Evolutionary conservation across 2,888 invertebrate genomes (phyloP).

Genomic region (Alloplasta piceator): DNA sequence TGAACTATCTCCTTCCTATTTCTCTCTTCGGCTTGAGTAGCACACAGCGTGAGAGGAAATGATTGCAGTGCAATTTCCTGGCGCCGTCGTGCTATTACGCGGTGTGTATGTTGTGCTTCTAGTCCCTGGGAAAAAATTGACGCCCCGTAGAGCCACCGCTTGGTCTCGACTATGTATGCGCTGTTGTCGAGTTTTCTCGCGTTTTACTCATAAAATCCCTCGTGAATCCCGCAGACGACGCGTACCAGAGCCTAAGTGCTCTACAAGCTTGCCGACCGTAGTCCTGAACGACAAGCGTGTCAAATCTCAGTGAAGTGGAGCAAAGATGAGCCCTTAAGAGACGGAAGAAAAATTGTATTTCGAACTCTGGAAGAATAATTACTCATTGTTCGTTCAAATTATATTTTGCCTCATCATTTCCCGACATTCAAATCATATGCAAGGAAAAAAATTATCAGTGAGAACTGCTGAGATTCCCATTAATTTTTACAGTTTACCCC

Average conservation of each 20-base stretch:
- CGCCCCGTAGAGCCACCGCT: conserved; percentile 47
- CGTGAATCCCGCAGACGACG: neutral
- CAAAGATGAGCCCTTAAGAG: too few relatives aligned
- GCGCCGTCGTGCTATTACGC: conserved; percentile 62
- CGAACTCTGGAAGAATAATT: too few relatives aligned
- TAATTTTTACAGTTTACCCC: too few relatives aligned
- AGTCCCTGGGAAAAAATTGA: conserved; percentile 64
- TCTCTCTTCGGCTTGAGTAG: conserved; percentile 20
- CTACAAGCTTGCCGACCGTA: neutral
- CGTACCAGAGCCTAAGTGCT: conserved; percentile 16
- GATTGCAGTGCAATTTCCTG: conserved; percentile 70
- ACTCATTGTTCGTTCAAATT: too few relatives aligned
- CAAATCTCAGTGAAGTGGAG: too few relatives aligned
- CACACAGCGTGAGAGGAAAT: conserved; percentile 62
- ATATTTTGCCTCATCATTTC: too few relatives aligned
- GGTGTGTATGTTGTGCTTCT: conserved; percentile 56
- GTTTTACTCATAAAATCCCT: conserved; percentile 22
- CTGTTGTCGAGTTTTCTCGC: conserved; percentile 25
- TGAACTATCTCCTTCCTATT: conserved; percentile 18
- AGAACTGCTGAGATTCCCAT: too few relatives aligned
- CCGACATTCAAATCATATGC: too few relatives aligned
- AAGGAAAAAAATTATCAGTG: too few relatives aligned
- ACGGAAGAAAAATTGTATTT: too few relatives aligned
- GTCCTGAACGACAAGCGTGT: neutral
- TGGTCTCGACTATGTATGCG: conserved; percentile 29